phyloP scores from a whole-genome alignment of 1,140 invertebrate species.

The Stenopsyche tienmushanensis region DNA sequence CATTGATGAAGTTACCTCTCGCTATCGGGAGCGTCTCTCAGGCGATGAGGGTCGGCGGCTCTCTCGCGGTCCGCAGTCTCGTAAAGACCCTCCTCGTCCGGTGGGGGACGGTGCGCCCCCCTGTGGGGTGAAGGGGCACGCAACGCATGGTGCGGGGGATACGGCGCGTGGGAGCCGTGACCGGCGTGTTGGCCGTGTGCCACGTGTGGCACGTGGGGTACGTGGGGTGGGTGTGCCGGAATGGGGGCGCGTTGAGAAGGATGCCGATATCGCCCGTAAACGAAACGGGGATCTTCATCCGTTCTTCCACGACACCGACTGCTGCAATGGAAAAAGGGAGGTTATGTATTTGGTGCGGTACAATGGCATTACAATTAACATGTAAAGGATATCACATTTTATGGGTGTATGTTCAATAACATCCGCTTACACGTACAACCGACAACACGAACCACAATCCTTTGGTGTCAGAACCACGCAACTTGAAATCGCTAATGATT shows the following conservation, averaged over 20 bases:
- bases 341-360: too few relatives aligned
- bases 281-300: slow-evolving; percentile 71
- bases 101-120: slow-evolving; percentile 59
- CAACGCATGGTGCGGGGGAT: slow-evolving; percentile 39
- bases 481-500: too few relatives aligned
- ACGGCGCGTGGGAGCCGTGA: slow-evolving; percentile 54
- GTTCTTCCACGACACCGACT: slow-evolving; percentile 53
- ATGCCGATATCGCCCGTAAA: slow-evolving; percentile 78
- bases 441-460: too few relatives aligned
- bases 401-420: too few relatives aligned
- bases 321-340: too few relatives aligned
- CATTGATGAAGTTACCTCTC: too few relatives aligned
- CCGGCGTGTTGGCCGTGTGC: slow-evolving; percentile 51
- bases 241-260: slow-evolving; percentile 63
- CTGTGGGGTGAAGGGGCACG: slow-evolving; percentile 56
- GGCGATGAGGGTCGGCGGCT: slow-evolving; percentile 56
- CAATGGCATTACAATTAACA: too few relatives aligned
- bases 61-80: slow-evolving; percentile 78
- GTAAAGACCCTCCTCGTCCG: slow-evolving; percentile 81
- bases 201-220: slow-evolving; percentile 50
- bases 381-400: too few relatives aligned
- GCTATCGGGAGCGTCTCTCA: slow-evolving; percentile 77
- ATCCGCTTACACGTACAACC: too few relatives aligned
- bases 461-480: too few relatives aligned
- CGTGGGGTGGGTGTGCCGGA: slow-evolving; percentile 43